Percentiles rank a stretch among this genome's conserved stretches.
Conservation (phyloP, 2,888 invertebrate species). For the Malachius bipustulatus region DNA sequence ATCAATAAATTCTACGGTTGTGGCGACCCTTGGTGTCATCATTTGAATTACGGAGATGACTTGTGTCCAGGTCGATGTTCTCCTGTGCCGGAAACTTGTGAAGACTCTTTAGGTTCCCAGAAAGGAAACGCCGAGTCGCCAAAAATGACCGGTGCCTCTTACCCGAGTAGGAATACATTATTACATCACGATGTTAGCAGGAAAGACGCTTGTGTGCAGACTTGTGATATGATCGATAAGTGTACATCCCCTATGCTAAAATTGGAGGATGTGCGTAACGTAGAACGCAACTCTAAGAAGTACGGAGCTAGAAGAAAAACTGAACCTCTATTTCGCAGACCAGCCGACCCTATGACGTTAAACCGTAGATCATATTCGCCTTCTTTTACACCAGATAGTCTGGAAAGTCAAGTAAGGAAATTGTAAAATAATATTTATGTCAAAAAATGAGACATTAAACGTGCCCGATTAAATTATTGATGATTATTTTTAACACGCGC, state of each 20-base stretch:
- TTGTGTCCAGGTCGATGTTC: slow-evolving; percentile 26
- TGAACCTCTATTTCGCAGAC: slow-evolving; percentile 28
- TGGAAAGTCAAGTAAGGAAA: slow-evolving; percentile 24
- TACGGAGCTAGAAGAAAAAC: slow-evolving; percentile 22
- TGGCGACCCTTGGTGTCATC: slow-evolving; percentile 39
- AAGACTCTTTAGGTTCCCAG: slow-evolving; percentile 30
- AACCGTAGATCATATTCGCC: slow-evolving; percentile 24
- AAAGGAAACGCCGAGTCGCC: slow-evolving; percentile 21
- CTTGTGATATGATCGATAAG: slow-evolving; percentile 37
- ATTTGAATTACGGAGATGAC: slow-evolving; percentile 28
- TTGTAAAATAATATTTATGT: too few relatives aligned
- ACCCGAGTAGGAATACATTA: too few relatives aligned
- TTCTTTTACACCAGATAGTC: slow-evolving; percentile 31
- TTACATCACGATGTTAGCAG: slow-evolving; percentile 23
- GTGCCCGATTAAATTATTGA: too few relatives aligned
- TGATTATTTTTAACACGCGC: too few relatives aligned
- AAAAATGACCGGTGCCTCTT: slow-evolving; percentile 22
- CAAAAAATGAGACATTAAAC: too few relatives aligned
- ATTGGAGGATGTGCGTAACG: slow-evolving; percentile 22
- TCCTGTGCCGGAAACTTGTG: slow-evolving; percentile 37
- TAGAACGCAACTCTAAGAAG: slow-evolving; percentile 15
- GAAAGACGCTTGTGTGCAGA: slow-evolving; percentile 44
- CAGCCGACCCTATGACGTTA: too few relatives aligned
- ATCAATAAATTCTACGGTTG: slow-evolving; percentile 30
- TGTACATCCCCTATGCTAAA: slow-evolving; percentile 34